Conservation (phyloP, 2,113 vertebrate genomes). For the Cavia aperea region DNA sequence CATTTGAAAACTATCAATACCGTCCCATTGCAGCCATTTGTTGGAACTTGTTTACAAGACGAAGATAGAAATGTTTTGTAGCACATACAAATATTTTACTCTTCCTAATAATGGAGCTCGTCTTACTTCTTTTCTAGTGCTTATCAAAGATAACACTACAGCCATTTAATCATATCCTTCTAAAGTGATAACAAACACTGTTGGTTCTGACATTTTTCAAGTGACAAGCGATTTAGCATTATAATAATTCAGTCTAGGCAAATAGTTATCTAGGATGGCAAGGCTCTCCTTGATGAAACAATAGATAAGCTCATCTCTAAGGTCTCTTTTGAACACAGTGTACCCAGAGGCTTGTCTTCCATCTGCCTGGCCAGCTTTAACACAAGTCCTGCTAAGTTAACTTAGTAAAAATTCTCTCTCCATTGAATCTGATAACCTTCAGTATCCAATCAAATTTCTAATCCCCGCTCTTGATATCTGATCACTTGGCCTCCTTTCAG, state of each 20-base stretch:
- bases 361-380: neutral
- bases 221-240: neutral
- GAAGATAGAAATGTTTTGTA: neutral
- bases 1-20: neutral
- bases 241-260: neutral
- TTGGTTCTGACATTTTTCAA: conserved; percentile 8
- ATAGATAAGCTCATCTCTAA: neutral
- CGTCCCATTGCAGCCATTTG: neutral
- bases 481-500: neutral
- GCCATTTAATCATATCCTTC: conserved; percentile 3
- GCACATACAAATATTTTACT: neutral
- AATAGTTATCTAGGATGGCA: neutral
- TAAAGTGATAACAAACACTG: neutral
- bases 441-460: neutral
- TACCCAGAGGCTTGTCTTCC: neutral
- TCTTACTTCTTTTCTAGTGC: neutral
- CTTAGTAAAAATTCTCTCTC: neutral
- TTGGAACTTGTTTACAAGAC: neutral
- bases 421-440: neutral
- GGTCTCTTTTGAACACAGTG: neutral
- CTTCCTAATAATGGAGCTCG: neutral
- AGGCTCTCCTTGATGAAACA: neutral
- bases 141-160: neutral
- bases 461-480: neutral
- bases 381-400: neutral